phyloP scores from a whole-genome alignment of 2,113 vertebrate species.

The Hippocampus barbouri region DNA sequence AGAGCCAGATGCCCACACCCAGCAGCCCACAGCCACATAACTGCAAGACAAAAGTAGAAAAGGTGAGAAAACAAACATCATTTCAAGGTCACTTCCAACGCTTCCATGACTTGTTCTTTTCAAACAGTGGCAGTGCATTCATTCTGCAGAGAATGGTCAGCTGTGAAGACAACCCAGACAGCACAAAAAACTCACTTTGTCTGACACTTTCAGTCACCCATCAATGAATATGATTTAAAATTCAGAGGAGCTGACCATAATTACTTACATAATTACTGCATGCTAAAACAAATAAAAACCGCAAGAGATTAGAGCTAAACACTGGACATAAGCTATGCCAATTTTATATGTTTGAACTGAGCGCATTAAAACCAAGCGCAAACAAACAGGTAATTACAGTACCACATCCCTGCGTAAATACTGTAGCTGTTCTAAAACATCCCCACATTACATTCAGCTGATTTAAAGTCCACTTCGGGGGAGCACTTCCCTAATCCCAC shows the following conservation, averaged over 20 bases:
- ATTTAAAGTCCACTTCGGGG: slow-evolving; percentile 41
- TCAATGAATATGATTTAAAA: slow-evolving; percentile 31
- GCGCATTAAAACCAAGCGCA: slow-evolving; percentile 50
- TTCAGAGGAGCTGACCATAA: slow-evolving; percentile 38
- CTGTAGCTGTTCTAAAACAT: slow-evolving; percentile 17
- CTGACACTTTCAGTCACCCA: slow-evolving; percentile 25
- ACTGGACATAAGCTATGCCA: slow-evolving; percentile 37
- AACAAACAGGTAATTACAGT: slow-evolving; percentile 43
- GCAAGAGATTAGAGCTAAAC: slow-evolving; percentile 48
- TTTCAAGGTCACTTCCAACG: not conserved
- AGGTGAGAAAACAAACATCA: slow-evolving; percentile 31
- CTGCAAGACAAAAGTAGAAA: slow-evolving; percentile 71
- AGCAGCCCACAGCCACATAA: slow-evolving; percentile 96
- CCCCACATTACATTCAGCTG: slow-evolving; percentile 21
- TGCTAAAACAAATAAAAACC: slow-evolving; percentile 43
- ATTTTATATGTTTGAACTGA: slow-evolving; percentile 39
- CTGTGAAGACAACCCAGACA: slow-evolving; percentile 8
- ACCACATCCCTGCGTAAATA: slow-evolving; percentile 6
- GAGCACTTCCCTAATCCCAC: slow-evolving; percentile 41
- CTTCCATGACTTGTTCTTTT: not conserved
- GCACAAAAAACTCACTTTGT: slow-evolving; percentile 4
- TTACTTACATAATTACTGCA: slow-evolving; percentile 12
- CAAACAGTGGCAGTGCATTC: not conserved
- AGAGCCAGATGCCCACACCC: slow-evolving; percentile 98
- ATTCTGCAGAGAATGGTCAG: not conserved